phyloP scores from a whole-genome alignment of 2,797 vertebrate species.

The Enteromius trimaculatus region DNA sequence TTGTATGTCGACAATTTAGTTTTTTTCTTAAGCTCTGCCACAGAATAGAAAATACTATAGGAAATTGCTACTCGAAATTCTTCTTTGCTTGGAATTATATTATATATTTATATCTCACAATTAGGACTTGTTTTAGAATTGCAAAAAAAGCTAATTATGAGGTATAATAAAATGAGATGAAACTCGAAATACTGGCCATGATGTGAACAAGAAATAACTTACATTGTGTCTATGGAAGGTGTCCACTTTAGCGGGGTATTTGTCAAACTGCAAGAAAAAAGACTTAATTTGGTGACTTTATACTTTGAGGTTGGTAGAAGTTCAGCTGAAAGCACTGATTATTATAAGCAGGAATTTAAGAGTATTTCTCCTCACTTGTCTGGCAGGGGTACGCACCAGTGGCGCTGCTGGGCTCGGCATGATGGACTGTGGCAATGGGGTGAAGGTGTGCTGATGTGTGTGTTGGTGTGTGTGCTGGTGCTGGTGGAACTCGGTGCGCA shows the following conservation, averaged over 20 bases:
- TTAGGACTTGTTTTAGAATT: not conserved
- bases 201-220: conserved; percentile 73
- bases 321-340: not conserved
- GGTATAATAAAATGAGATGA: not conserved
- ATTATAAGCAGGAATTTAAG: not conserved
- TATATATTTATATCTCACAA: not conserved
- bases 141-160: not conserved
- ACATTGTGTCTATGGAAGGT: conserved; percentile 99
- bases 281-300: not conserved
- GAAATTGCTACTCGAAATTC: not conserved
- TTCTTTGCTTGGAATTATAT: not conserved
- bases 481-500: conserved; percentile 98
- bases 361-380: conserved; percentile 97
- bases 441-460: conserved; percentile 99
- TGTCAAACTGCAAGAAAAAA: conserved; percentile 91
- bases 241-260: conserved; percentile 98
- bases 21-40: not conserved
- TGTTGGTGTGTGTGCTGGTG: conserved; percentile 99
- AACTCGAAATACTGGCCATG: not conserved
- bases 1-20: not conserved
- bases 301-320: not conserved
- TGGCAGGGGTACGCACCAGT: conserved; percentile 98
- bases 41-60: not conserved
- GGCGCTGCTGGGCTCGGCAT: conserved; percentile 98
- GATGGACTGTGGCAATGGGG: conserved; percentile 95